Evolutionary conservation across 2,797 vertebrate genomes (phyloP).

Genomic region (Natrix natrix): DNA sequence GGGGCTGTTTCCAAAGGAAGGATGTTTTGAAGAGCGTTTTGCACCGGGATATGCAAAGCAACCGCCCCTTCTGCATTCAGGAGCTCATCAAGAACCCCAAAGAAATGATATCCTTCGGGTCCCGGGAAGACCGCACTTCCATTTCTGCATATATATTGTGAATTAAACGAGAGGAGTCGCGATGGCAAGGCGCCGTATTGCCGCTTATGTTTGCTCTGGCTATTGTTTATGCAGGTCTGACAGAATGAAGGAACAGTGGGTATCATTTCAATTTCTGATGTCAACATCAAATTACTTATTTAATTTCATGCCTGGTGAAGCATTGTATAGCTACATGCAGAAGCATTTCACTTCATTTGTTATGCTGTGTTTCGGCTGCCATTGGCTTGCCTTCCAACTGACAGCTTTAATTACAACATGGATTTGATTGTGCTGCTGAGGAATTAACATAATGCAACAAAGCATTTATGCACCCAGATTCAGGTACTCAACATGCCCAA

Average conservation of each 20-base stretch:
- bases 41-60: conserved; percentile 40
- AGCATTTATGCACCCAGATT: conserved; percentile 73
- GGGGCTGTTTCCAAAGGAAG: conserved; percentile 39
- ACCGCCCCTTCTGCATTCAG: conserved; percentile 50
- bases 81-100: conserved; percentile 68
- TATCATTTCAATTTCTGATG: conserved; percentile 98
- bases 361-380: conserved; percentile 87
- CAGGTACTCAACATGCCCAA: conserved; percentile 20
- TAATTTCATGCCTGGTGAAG: conserved; percentile 98
- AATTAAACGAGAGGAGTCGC: conserved; percentile 68
- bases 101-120: conserved; percentile 74
- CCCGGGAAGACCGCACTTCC: conserved; percentile 66
- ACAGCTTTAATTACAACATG: conserved; percentile 96
- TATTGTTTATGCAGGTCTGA: conserved; percentile 81
- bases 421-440: conserved; percentile 88
- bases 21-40: conserved; percentile 33
- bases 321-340: conserved; percentile 90
- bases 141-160: conserved; percentile 79
- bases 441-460: conserved; percentile 85
- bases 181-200: conserved; percentile 68
- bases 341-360: conserved; percentile 93
- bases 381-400: conserved; percentile 89
- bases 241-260: conserved; percentile 86
- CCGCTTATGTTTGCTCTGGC: conserved; percentile 76
- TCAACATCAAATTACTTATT: conserved; percentile 99